Base-by-base conservation (phyloP, 2,797 vertebrate genomes). In the Gallinago solitaria region DNA sequence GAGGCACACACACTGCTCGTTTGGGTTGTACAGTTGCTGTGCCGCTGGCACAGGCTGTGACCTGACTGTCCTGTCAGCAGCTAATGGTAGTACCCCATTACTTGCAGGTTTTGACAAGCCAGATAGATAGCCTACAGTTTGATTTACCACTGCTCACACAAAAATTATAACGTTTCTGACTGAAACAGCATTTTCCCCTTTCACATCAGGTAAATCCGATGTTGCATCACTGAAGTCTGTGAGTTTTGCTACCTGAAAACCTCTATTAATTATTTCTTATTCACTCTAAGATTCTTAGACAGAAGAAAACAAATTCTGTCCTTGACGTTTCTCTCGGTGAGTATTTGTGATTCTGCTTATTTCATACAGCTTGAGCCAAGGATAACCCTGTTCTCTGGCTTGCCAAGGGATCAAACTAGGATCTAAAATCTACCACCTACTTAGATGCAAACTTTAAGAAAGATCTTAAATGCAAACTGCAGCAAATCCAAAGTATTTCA, bases 1-100 rank as follows among this genome's bases (percentile, higher is more conserved):
- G 69, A 30, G 68, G n/a, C 3, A 1, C 16, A 3, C 12, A 19
- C 7, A 1, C 23, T 32, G 78, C 27, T n/a, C 16, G 1, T 24
- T 51, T n/a, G 53, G 23, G 20, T 32, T 41, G 63, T 32, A 11
- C 16, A 5, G 25, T 30, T 45, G 60, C 51, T 80, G 76, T 57
- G 59, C 60, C 2, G 1, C 76, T 23, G 43, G 59, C 60, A 51
- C 15, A 39, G 32, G 6, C 56, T 16, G n/a, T 74, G 68, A 53
- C 57, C 24, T 15, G 33, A 21, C 37, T 45, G 23, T n/a, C 43
- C 45, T 28, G 13, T 13, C 68, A 24, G 37, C 37, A 80, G 16
- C 51, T 80, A 45, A 19, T 20, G 41, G 19, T 5, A 65, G 27
- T 5, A 21, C 43, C 33, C 45, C 37, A 9, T 45, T 67, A 20